Conservation (phyloP, 2,113 vertebrate genomes). For the Ovis canadensis region DNA sequence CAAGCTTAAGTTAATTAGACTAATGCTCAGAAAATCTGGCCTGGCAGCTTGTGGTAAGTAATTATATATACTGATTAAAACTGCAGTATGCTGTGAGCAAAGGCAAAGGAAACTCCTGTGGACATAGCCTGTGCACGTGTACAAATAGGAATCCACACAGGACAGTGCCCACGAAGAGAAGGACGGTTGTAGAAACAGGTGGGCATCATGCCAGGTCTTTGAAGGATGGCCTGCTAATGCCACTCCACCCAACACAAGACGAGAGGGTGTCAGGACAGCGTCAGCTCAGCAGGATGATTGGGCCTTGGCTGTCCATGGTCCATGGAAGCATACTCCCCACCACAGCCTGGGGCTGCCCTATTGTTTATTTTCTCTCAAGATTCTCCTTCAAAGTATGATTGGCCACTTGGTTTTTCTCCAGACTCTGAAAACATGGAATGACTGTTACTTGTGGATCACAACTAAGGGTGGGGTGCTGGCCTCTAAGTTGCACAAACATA, state of each 20-base stretch:
- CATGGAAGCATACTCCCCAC: accelerated
- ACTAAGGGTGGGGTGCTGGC: background rate
- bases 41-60: slow-evolving; percentile 84
- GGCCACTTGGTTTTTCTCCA: background rate
- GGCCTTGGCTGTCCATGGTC: background rate
- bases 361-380: background rate
- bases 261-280: background rate
- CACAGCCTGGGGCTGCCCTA: background rate
- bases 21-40: slow-evolving; percentile 86
- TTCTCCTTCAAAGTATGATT: background rate
- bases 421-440: background rate
- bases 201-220: slow-evolving; percentile 2
- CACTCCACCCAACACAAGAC: background rate
- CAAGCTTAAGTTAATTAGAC: slow-evolving; percentile 87
- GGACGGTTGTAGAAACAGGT: slow-evolving; percentile 49
- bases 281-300: slow-evolving; percentile 11
- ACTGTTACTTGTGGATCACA: background rate
- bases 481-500: background rate
- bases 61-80: slow-evolving; percentile 86
- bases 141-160: slow-evolving; percentile 70
- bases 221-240: background rate
- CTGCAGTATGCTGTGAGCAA: slow-evolving; percentile 74
- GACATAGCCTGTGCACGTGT: slow-evolving; percentile 54
- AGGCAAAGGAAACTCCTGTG: slow-evolving; percentile 73
- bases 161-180: slow-evolving; percentile 58